Evolutionary conservation across 2,797 vertebrate species (phyloP).

Genomic region (Protonibea diacanthus): DNA sequence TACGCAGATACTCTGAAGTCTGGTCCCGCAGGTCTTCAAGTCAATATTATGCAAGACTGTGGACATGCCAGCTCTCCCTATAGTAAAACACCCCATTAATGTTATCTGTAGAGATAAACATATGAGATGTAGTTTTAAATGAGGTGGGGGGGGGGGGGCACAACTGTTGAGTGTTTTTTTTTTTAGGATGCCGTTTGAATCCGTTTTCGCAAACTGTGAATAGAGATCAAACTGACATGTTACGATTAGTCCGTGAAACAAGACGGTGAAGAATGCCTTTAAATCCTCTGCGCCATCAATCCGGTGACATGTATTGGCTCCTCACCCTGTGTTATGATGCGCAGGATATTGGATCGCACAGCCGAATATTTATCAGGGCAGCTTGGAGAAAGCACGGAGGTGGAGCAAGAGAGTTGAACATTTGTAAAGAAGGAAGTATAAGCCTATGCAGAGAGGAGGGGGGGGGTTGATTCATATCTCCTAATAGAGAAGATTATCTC

Average conservation of each 20-base stretch:
- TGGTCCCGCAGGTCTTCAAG: slow-evolving; percentile 64
- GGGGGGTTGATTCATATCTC: slow-evolving; percentile 59
- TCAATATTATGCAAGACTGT: slow-evolving; percentile 71
- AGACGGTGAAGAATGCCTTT: slow-evolving; percentile 47
- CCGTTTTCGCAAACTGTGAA: slow-evolving; percentile 22
- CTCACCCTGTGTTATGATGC: slow-evolving; percentile 43
- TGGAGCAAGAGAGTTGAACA: slow-evolving; percentile 22
- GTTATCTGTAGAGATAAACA: slow-evolving; percentile 9
- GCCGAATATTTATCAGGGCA: slow-evolving; percentile 48
- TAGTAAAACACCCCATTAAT: slow-evolving; percentile 56
- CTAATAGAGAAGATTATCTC: slow-evolving; percentile 58
- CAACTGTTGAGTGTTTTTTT: slow-evolving; percentile 19
- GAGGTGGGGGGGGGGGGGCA: not conserved
- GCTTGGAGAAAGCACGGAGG: slow-evolving; percentile 18
- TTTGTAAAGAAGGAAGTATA: slow-evolving; percentile 32
- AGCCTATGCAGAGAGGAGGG: slow-evolving; percentile 28
- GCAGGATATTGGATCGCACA: slow-evolving; percentile 46
- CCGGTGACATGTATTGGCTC: slow-evolving; percentile 34
- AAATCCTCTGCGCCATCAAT: slow-evolving; percentile 48
- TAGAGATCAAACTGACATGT: slow-evolving; percentile 28
- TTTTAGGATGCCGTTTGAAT: slow-evolving; percentile 37
- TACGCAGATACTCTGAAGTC: slow-evolving; percentile 60
- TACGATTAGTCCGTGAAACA: slow-evolving; percentile 53
- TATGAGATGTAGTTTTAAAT: slow-evolving; percentile 20
- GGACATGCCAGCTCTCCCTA: slow-evolving; percentile 41